A percentile compares a stretch with the other conserved stretches of the same genome.
These are phyloP conservation scores for Ranitomeya imitator DNA, from an alignment of 2,113 vertebrate species.

Conservation along the genomic window DNA sequence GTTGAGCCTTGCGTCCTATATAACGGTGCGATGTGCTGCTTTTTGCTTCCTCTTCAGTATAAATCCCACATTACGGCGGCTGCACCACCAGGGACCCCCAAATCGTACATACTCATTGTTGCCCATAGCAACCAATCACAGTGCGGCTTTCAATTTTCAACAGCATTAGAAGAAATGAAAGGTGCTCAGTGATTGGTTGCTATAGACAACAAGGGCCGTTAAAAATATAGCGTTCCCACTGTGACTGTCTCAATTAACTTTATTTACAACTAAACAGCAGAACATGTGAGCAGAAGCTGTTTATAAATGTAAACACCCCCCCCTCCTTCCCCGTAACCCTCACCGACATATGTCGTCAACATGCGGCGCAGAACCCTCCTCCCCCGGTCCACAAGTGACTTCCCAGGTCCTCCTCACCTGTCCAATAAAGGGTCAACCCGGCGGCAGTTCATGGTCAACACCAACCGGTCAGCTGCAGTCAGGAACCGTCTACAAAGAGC, in stretches of 20 bases:
- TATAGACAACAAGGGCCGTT: background rate
- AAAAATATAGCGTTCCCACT: background rate
- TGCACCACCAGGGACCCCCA: background rate
- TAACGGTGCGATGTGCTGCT: no score
- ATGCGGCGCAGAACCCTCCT: background rate
- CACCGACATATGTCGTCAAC: background rate
- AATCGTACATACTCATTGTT: background rate
- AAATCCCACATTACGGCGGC: no score
- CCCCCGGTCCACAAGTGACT: background rate
- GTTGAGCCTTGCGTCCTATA: no score
- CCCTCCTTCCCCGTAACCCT: background rate
- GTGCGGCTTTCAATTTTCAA: no score
- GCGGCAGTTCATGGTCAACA: background rate
- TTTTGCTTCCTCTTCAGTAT: no score
- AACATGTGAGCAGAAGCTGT: background rate
- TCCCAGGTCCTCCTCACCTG: conserved; percentile 16
- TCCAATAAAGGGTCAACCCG: conserved; percentile 31
- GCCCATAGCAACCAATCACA: background rate
- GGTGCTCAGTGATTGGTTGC: background rate
- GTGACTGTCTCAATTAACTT: background rate
- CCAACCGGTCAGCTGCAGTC: background rate
- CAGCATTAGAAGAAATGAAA: background rate
- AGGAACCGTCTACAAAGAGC: conserved; percentile 20
- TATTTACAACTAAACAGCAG: background rate
- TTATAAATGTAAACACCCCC: background rate